Conservation (phyloP, 2,113 vertebrate species). For the Catagonus wagneri region DNA sequence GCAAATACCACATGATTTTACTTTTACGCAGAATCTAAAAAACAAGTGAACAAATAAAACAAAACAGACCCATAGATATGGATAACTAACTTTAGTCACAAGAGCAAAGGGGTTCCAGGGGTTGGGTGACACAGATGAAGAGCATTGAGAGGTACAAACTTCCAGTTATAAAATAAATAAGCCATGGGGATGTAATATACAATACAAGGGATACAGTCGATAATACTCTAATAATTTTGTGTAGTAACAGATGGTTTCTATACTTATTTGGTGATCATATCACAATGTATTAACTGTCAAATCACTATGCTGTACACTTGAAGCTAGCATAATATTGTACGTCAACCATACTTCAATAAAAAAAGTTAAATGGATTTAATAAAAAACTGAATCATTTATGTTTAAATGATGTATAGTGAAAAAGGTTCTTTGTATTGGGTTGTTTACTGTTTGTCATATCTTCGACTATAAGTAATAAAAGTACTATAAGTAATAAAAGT, state of each 20-base stretch:
- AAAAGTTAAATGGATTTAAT: neutral
- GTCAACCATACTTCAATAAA: neutral
- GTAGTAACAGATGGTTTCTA: neutral
- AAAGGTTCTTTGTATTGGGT: neutral
- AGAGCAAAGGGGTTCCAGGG: neutral
- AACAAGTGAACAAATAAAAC: neutral
- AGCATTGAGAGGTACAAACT: neutral
- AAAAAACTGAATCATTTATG: neutral
- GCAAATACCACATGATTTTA: neutral
- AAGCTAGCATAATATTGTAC: neutral
- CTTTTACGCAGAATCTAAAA: neutral
- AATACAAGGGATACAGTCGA: neutral
- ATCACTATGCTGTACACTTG: neutral
- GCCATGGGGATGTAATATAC: neutral
- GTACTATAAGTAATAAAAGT: neutral
- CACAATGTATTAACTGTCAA: neutral
- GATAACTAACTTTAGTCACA: neutral
- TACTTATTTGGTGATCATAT: neutral
- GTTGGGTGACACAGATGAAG: neutral
- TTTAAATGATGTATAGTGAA: neutral
- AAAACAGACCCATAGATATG: neutral
- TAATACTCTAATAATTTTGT: neutral
- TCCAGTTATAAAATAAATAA: neutral
- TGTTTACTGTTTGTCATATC: neutral
- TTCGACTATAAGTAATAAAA: neutral